A percentile compares a stretch with the other conserved stretches of the same genome.
Evolutionary conservation across 2,113 vertebrate genomes (phyloP).

Genomic region (Sylvietta virens): DNA sequence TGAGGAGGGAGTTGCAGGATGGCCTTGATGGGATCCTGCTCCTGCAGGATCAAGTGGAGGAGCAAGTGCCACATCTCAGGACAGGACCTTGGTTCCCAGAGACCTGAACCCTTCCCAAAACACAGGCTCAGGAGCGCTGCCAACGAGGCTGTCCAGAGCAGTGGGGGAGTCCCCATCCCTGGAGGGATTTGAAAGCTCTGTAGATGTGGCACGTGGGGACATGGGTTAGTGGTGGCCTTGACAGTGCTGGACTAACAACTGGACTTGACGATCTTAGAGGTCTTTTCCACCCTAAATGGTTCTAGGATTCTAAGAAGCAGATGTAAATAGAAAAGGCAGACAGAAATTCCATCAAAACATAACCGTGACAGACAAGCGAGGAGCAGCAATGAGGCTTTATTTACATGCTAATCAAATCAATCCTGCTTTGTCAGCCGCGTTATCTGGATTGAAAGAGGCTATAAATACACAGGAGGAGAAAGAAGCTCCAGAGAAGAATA

Average conservation of each 20-base stretch:
- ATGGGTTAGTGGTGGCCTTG: background rate
- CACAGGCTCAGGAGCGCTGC: background rate
- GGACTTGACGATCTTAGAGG: background rate
- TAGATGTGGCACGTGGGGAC: background rate
- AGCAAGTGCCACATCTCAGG: background rate
- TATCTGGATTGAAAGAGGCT: conserved; percentile 32
- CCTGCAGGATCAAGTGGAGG: too few species aligned
- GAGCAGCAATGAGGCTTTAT: conserved; percentile 32
- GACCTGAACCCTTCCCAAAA: background rate
- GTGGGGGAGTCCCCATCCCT: background rate
- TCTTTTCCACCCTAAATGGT: background rate
- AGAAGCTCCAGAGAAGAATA: background rate
- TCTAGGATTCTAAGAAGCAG: background rate
- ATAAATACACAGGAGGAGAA: conserved; percentile 35
- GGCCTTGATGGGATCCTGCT: background rate
- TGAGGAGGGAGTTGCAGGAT: background rate
- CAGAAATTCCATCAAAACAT: conserved; percentile 35
- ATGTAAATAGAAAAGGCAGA: conserved; percentile 33
- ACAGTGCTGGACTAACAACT: background rate
- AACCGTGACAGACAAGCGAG: background rate
- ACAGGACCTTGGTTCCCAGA: background rate
- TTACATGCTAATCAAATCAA: conserved; percentile 53
- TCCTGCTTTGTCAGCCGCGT: conserved; percentile 43
- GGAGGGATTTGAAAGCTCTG: background rate
- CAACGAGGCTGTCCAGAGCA: background rate